A percentile compares a stretch with the other conserved stretches of the same genome.
Evolutionary conservation across 1,140 invertebrate species (phyloP).

Genomic region (Drosophila truncata): DNA sequence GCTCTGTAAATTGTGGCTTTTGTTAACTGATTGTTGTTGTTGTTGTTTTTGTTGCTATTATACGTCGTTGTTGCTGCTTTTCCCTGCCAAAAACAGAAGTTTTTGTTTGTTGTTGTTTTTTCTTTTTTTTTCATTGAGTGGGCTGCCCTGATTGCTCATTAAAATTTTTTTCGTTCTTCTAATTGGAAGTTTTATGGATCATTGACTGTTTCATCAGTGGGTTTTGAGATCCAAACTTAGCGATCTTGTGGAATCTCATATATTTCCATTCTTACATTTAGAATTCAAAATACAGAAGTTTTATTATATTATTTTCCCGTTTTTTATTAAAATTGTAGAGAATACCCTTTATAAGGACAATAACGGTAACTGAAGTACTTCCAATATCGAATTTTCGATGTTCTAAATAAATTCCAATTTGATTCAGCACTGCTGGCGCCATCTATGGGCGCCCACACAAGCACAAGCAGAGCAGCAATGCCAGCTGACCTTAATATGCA

Average conservation of each 20-base stretch:
- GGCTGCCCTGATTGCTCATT: slow-evolving; percentile 23
- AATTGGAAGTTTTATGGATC: slow-evolving; percentile 22
- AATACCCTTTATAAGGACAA: background rate
- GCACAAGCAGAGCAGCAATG: slow-evolving; percentile 14
- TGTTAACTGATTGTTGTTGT: slow-evolving; percentile 42
- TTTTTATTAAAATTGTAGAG: too few species aligned
- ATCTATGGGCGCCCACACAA: slow-evolving; percentile 35
- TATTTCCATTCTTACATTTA: background rate
- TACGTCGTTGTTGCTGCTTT: slow-evolving; percentile 17
- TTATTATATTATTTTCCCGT: too few species aligned
- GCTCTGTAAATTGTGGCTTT: slow-evolving; percentile 52
- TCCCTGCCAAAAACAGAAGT: slow-evolving; percentile 48
- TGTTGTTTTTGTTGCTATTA: slow-evolving; percentile 25
- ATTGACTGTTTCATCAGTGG: slow-evolving; percentile 1
- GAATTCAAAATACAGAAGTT: background rate
- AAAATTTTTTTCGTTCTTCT: slow-evolving; percentile 13
- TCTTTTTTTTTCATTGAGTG: slow-evolving; percentile 23
- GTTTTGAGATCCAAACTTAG: slow-evolving; percentile 7
- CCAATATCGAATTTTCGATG: background rate
- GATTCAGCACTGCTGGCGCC: slow-evolving; percentile 47
- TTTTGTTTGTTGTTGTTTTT: slow-evolving; percentile 6
- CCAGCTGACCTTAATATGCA: slow-evolving; percentile 72
- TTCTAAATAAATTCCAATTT: background rate
- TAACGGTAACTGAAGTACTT: background rate
- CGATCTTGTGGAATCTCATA: background rate